Percentiles rank a stretch among this genome's conserved stretches.
Evolutionary conservation across 2,888 invertebrate species (phyloP).

Genomic region (Cerastis rubricosa): DNA sequence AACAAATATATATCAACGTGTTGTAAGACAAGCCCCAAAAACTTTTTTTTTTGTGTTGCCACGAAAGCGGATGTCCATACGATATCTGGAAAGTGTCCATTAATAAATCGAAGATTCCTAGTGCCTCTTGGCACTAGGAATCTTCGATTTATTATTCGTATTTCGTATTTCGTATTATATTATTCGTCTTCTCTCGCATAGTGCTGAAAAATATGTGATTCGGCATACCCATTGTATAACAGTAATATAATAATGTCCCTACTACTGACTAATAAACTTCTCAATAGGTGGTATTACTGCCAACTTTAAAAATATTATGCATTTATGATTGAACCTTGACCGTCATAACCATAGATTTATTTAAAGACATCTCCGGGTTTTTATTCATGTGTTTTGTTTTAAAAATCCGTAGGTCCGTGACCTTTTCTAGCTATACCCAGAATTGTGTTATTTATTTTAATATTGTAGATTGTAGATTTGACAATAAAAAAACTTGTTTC

Average conservation of each 20-base stretch:
- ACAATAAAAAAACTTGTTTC: constrained; percentile 51
- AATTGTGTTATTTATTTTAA: constrained; percentile 30
- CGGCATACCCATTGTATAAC: neutral
- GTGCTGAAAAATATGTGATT: neutral
- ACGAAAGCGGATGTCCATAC: neutral
- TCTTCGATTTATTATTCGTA: too few relatives aligned
- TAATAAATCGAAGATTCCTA: neutral
- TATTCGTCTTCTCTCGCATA: neutral
- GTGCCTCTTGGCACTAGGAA: too few relatives aligned
- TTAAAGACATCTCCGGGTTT: constrained; percentile 33
- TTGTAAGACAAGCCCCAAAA: neutral
- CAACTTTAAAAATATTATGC: neutral
- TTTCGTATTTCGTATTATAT: too few relatives aligned
- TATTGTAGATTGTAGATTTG: constrained; percentile 14
- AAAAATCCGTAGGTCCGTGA: constrained; percentile 48
- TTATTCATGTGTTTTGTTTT: constrained; percentile 9
- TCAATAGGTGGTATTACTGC: too few relatives aligned
- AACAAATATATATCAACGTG: neutral
- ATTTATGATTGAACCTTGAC: constrained; percentile 20
- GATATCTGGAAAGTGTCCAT: neutral
- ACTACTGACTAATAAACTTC: too few relatives aligned
- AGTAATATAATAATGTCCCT: too few relatives aligned
- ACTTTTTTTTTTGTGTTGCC: neutral
- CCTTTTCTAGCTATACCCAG: constrained; percentile 41
- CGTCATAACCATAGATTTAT: constrained; percentile 9